phyloP scores from a whole-genome alignment of 1,140 invertebrate species.

The Lepidotrigona ventralis region DNA sequence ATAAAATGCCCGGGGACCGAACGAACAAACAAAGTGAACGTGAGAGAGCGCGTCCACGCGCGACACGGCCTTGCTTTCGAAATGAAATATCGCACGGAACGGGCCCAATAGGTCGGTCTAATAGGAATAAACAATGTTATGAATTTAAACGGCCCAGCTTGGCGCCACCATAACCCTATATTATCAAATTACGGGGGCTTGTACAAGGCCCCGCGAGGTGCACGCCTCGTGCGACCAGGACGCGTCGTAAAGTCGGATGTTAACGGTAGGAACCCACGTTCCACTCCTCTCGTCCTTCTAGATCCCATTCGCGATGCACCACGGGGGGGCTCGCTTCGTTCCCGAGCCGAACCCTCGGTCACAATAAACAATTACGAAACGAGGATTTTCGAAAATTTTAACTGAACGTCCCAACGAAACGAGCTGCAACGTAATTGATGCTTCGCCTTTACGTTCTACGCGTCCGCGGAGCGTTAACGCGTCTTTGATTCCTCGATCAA shows the following conservation, averaged over 20 bases:
- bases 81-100: constrained; percentile 64
- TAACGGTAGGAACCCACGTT: constrained; percentile 70
- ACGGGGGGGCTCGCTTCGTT: constrained; percentile 60
- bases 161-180: constrained; percentile 73
- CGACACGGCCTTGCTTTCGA: constrained; percentile 14
- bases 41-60: constrained; percentile 25
- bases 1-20: constrained; percentile 18
- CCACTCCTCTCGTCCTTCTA: constrained; percentile 58
- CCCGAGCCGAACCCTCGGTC: constrained; percentile 38
- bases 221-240: constrained; percentile 61
- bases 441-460: not conserved
- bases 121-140: constrained; percentile 73
- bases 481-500: constrained; percentile 15
- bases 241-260: constrained; percentile 67
- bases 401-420: constrained; percentile 39
- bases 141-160: constrained; percentile 70
- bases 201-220: constrained; percentile 57
- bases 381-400: constrained; percentile 49
- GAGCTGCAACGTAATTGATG: constrained; percentile 33
- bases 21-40: constrained; percentile 24
- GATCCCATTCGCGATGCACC: constrained; percentile 66
- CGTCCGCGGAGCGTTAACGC: not conserved
- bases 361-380: constrained; percentile 59
- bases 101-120: constrained; percentile 67
- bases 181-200: constrained; percentile 71